These are phyloP conservation scores for Chrysocyon brachyurus DNA, from an alignment of 2,797 vertebrate genomes.

Conservation along the genomic window DNA sequence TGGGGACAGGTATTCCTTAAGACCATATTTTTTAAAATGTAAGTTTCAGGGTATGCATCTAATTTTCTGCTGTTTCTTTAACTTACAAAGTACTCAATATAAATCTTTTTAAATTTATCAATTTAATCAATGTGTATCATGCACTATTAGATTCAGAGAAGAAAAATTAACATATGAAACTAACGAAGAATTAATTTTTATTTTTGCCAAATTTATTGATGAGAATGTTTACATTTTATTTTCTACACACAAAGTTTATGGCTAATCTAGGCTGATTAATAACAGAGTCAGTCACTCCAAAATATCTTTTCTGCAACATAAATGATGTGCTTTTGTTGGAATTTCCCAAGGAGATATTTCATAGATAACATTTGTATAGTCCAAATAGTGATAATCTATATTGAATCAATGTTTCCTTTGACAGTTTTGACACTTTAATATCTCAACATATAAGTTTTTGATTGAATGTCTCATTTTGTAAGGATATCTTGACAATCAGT, in stretches of 20 bases:
- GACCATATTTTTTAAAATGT: background rate
- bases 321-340: background rate
- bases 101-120: background rate
- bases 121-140: background rate
- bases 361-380: background rate
- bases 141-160: background rate
- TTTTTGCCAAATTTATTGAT: constrained; percentile 34
- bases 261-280: background rate
- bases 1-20: background rate
- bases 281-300: background rate
- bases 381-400: background rate
- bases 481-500: background rate
- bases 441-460: background rate
- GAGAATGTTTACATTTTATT: background rate
- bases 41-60: background rate
- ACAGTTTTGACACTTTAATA: constrained; percentile 14
- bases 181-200: background rate
- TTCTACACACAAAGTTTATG: background rate
- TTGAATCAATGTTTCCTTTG: background rate
- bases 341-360: background rate
- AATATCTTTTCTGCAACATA: background rate
- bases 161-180: background rate
- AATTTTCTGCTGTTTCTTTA: constrained; percentile 24
- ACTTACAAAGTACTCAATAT: background rate
- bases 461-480: background rate